Conservation (phyloP, 2,113 vertebrate species). For the Reinhardtius hippoglossoides region DNA sequence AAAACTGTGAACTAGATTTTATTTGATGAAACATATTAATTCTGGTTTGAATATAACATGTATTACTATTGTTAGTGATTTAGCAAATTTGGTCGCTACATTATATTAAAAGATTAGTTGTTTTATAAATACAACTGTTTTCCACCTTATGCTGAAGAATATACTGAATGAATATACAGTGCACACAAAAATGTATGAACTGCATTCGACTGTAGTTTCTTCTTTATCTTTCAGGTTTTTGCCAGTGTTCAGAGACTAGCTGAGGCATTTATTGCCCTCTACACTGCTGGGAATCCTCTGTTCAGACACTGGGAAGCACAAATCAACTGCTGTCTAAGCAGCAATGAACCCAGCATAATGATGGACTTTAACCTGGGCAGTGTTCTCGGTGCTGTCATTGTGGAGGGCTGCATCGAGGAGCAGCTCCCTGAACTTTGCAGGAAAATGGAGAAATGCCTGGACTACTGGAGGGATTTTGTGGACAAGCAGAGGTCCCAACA, state of each 20-base stretch:
- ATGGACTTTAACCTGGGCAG: slow-evolving; percentile 85
- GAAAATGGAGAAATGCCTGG: slow-evolving; percentile 89
- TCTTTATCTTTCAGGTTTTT: slow-evolving; percentile 85
- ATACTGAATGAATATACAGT: neutral
- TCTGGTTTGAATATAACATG: too few species aligned
- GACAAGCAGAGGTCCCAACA: slow-evolving; percentile 81
- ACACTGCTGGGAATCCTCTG: slow-evolving; percentile 90
- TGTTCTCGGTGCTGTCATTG: slow-evolving; percentile 67
- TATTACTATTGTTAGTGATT: too few species aligned
- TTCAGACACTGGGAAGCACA: slow-evolving; percentile 88
- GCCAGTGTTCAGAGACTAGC: slow-evolving; percentile 87
- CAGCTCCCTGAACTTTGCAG: slow-evolving; percentile 87
- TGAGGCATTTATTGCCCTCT: slow-evolving; percentile 88
- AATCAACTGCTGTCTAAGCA: slow-evolving; percentile 79
- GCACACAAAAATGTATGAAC: neutral
- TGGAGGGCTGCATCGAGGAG: slow-evolving; percentile 73
- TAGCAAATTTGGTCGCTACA: too few species aligned
- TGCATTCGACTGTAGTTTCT: too few species aligned
- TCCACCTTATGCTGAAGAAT: too few species aligned
- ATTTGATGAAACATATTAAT: too few species aligned
- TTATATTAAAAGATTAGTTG: too few species aligned
- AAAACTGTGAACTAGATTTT: too few species aligned
- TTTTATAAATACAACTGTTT: too few species aligned
- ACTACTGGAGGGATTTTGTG: slow-evolving; percentile 87
- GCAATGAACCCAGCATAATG: slow-evolving; percentile 64